Percentiles rank a stretch among this genome's conserved stretches.
phyloP scores from a whole-genome alignment of 2,113 vertebrate species.

The Apodemus sylvaticus region DNA sequence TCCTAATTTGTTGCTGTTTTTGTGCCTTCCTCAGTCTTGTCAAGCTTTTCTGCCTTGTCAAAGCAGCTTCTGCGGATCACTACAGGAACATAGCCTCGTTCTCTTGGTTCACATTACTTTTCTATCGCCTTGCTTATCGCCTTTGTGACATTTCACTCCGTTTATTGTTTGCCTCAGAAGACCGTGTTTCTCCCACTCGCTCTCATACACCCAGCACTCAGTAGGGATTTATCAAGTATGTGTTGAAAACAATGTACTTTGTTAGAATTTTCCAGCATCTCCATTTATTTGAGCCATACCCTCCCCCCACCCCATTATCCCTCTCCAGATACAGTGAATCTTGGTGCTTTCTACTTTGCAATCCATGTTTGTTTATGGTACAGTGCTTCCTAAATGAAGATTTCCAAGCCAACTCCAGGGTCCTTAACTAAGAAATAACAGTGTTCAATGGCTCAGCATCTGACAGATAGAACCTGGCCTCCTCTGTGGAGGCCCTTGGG shows the following conservation, averaged over 20 bases:
- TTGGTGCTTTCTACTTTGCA: not conserved
- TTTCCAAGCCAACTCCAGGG: constrained; percentile 66
- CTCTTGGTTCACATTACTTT: not conserved
- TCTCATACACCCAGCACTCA: not conserved
- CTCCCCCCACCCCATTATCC: not conserved
- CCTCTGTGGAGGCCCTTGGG: constrained; percentile 45
- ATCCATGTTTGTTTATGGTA: constrained; percentile 59
- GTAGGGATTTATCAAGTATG: not conserved
- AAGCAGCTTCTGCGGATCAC: not conserved
- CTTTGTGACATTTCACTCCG: constrained; percentile 4
- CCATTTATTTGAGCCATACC: constrained; percentile 51
- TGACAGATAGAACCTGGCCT: constrained; percentile 75
- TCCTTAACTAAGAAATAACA: constrained; percentile 79
- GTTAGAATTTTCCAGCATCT: not conserved
- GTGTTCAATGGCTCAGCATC: constrained; percentile 47
- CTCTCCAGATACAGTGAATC: constrained; percentile 5
- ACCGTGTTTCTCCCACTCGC: constrained; percentile 21
- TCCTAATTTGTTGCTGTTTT: not conserved
- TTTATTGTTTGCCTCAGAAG: constrained; percentile 5
- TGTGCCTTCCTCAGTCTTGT: not conserved
- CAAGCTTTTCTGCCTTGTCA: not conserved
- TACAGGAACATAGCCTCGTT: not conserved
- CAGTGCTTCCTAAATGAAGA: constrained; percentile 44
- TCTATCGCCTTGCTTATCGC: not conserved
- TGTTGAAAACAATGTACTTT: not conserved